Evolutionary conservation across 1,140 invertebrate species (phyloP).

Genomic region (Heliconius melpomene): DNA sequence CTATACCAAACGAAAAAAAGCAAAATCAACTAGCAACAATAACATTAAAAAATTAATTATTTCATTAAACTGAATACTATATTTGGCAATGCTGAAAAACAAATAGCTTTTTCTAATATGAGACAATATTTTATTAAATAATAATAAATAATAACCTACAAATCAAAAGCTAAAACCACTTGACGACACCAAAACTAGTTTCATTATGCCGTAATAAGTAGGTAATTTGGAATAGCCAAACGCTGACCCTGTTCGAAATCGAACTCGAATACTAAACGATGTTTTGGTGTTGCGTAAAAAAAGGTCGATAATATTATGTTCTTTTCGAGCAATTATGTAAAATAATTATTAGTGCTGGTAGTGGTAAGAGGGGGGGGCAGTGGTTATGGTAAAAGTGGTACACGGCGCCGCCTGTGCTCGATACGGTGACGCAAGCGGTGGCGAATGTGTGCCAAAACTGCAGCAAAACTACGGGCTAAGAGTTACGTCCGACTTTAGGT

Average conservation of each 20-base stretch:
- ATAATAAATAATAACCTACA: neutral
- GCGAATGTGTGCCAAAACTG: constrained; percentile 79
- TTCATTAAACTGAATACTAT: neutral
- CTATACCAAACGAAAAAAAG: neutral
- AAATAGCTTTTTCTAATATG: neutral
- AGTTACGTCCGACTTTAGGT: constrained; percentile 35
- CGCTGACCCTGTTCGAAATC: constrained; percentile 51
- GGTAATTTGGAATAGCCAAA: constrained; percentile 31
- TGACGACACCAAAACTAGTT: constrained; percentile 1
- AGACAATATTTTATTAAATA: neutral
- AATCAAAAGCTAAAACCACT: neutral
- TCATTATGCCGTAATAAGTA: constrained; percentile 2
- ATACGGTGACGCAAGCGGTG: constrained; percentile 67
- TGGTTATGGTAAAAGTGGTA: constrained; percentile 78
- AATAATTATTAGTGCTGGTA: constrained; percentile 54
- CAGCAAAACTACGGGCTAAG: constrained; percentile 57
- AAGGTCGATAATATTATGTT: constrained; percentile 52
- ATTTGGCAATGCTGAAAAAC: neutral
- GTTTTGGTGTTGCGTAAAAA: constrained; percentile 69
- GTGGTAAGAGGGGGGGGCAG: constrained; percentile 51
- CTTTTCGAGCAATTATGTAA: constrained; percentile 77
- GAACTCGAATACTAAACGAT: constrained; percentile 67
- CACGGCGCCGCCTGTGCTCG: constrained; percentile 60
- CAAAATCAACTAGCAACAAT: neutral
- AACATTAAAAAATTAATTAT: neutral